Percentiles rank a stretch among this genome's conserved stretches.
Conservation (phyloP, 2,888 invertebrate genomes). For the Gastrophysa polygoni region DNA sequence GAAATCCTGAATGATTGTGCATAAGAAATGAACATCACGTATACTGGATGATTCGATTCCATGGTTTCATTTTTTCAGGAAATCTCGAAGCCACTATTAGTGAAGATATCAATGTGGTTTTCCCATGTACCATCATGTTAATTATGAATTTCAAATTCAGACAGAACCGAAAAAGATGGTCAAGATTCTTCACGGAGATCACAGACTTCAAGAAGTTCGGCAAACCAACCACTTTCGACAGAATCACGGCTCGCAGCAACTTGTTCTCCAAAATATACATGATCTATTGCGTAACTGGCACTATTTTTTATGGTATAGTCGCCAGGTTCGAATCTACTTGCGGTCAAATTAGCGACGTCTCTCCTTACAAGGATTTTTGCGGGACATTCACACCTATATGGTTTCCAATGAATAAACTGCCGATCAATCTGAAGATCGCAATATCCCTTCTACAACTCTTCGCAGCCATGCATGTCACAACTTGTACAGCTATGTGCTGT, state of each 20-base stretch:
- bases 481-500: too few species aligned
- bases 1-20: too few species aligned
- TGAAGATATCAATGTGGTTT: constrained; percentile 3
- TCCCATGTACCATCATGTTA: too few species aligned
- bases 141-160: background rate
- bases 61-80: too few species aligned
- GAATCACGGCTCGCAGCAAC: background rate
- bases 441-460: too few species aligned
- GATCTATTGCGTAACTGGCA: background rate
- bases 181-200: background rate
- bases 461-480: too few species aligned
- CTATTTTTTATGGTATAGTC: background rate
- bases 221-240: constrained; percentile 2
- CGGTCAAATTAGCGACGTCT: background rate
- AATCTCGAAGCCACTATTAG: background rate
- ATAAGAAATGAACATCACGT: too few species aligned
- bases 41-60: too few species aligned
- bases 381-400: constrained; percentile 9
- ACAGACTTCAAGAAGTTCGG: constrained; percentile 6
- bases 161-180: background rate
- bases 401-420: background rate
- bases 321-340: background rate
- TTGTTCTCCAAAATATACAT: background rate
- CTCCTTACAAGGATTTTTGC: background rate
- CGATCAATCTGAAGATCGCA: too few species aligned